These are phyloP conservation scores for Minunthozetes semirufus DNA, from an alignment of 2,888 invertebrate species.

Conservation along the genomic window DNA sequence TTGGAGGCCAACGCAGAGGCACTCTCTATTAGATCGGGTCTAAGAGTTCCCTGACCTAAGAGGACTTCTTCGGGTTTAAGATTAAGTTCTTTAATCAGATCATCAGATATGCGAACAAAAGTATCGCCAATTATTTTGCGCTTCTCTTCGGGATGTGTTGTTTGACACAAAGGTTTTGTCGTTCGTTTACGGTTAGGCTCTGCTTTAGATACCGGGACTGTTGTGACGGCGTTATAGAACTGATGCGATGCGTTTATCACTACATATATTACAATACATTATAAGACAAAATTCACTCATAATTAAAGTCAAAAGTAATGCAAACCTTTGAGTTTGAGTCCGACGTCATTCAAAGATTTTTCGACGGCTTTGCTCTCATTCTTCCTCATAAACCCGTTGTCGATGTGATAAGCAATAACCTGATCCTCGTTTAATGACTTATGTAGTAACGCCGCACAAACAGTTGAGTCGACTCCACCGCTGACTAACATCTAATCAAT, in stretches of 20 bases:
- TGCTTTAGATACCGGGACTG: slow-evolving; percentile 60
- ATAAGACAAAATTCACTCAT: not conserved
- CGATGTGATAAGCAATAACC: slow-evolving; percentile 91
- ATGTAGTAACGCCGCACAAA: slow-evolving; percentile 89
- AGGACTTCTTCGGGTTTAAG: slow-evolving; percentile 85
- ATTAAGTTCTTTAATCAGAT: slow-evolving; percentile 76
- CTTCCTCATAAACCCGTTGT: slow-evolving; percentile 98
- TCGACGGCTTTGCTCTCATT: slow-evolving; percentile 85
- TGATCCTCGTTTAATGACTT: slow-evolving; percentile 70
- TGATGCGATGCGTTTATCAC: slow-evolving; percentile 54
- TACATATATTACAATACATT: slow-evolving; percentile 42
- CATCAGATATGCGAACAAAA: slow-evolving; percentile 74
- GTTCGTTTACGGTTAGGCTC: slow-evolving; percentile 57
- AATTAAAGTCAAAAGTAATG: not conserved
- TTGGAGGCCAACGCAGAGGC: slow-evolving; percentile 73
- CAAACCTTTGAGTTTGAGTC: slow-evolving; percentile 65
- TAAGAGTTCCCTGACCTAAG: slow-evolving; percentile 86
- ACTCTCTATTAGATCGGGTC: slow-evolving; percentile 97
- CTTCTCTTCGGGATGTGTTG: slow-evolving; percentile 91
- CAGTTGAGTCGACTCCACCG: slow-evolving; percentile 99
- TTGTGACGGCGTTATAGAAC: slow-evolving; percentile 65
- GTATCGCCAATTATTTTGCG: slow-evolving; percentile 98
- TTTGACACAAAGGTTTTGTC: slow-evolving; percentile 77
- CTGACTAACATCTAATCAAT: slow-evolving; percentile 60
- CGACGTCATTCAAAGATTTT: slow-evolving; percentile 70